phyloP scores from a whole-genome alignment of 2,888 invertebrate genomes.

The Agriopis leucophaearia region DNA sequence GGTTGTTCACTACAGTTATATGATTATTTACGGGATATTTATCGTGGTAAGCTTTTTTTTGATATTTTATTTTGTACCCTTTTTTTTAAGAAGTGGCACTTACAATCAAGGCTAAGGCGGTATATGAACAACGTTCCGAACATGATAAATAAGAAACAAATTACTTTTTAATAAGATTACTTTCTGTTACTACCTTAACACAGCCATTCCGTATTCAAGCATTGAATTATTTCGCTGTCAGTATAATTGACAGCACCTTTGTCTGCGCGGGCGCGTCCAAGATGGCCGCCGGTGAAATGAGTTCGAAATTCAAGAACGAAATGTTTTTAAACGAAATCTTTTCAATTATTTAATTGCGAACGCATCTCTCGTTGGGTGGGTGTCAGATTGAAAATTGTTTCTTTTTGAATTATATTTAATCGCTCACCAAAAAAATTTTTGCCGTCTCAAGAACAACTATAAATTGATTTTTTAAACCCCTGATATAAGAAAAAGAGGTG shows the following conservation, averaged over 20 bases:
- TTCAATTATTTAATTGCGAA: slow-evolving; percentile 21
- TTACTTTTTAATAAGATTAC: background rate
- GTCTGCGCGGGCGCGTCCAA: slow-evolving; percentile 45
- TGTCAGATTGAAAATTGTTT: slow-evolving; percentile 19
- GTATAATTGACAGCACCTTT: slow-evolving; percentile 68
- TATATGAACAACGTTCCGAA: too few species aligned
- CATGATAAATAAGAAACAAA: background rate
- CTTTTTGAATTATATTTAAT: background rate
- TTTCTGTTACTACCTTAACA: slow-evolving; percentile 13
- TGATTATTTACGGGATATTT: too few species aligned
- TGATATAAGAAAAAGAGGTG: too few species aligned
- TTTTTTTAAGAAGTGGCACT: too few species aligned
- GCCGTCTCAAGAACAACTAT: too few species aligned
- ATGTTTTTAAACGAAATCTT: slow-evolving; percentile 10
- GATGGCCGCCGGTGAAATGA: slow-evolving; percentile 38
- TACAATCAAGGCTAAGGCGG: too few species aligned
- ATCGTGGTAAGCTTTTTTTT: too few species aligned
- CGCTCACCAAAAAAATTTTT: too few species aligned
- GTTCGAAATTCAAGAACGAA: slow-evolving; percentile 22
- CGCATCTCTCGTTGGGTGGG: slow-evolving; percentile 13
- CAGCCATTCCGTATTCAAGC: slow-evolving; percentile 22
- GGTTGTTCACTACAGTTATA: too few species aligned
- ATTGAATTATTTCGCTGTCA: slow-evolving; percentile 51
- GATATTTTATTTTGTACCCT: too few species aligned
- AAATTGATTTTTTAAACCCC: too few species aligned